These are phyloP conservation scores for Hypotaenidia philippensis DNA, from an alignment of 2,797 vertebrate species.

Conservation along the genomic window DNA sequence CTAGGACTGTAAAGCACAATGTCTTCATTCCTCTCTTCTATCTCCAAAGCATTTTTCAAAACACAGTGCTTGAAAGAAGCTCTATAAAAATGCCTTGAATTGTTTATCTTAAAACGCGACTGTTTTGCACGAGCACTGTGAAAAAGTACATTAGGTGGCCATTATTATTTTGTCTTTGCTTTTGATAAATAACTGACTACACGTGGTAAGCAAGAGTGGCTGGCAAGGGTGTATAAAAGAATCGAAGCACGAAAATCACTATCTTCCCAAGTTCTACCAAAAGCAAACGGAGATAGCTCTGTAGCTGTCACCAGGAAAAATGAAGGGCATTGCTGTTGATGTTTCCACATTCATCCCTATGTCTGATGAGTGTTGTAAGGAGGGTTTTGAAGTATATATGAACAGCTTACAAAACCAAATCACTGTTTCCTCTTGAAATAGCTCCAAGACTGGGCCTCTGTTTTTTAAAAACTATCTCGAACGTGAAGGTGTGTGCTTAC, in stretches of 20 bases:
- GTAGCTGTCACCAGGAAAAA: constrained; percentile 10
- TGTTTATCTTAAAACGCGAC: constrained; percentile 48
- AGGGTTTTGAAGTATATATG: not conserved
- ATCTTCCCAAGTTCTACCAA: not conserved
- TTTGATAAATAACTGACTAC: constrained; percentile 4
- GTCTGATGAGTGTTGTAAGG: not conserved
- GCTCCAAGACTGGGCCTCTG: not conserved
- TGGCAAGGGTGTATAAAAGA: not conserved
- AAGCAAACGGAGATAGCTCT: not conserved
- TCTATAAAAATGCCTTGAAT: constrained; percentile 52
- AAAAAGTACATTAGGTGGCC: constrained; percentile 31
- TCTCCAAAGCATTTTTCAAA: constrained; percentile 52
- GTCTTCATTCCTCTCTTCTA: constrained; percentile 37
- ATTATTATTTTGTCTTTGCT: constrained; percentile 24
- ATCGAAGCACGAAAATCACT: not conserved
- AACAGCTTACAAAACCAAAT: constrained; percentile 16
- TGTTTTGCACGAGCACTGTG: not conserved
- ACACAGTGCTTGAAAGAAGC: not conserved
- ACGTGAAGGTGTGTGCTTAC: not conserved
- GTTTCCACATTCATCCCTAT: not conserved
- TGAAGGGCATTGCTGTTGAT: not conserved
- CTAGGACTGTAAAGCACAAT: not conserved
- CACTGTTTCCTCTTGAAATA: not conserved
- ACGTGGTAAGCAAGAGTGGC: not conserved
- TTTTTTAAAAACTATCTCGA: not conserved